Conservation (phyloP, 2,888 invertebrate genomes). For the Fragum fragum region DNA sequence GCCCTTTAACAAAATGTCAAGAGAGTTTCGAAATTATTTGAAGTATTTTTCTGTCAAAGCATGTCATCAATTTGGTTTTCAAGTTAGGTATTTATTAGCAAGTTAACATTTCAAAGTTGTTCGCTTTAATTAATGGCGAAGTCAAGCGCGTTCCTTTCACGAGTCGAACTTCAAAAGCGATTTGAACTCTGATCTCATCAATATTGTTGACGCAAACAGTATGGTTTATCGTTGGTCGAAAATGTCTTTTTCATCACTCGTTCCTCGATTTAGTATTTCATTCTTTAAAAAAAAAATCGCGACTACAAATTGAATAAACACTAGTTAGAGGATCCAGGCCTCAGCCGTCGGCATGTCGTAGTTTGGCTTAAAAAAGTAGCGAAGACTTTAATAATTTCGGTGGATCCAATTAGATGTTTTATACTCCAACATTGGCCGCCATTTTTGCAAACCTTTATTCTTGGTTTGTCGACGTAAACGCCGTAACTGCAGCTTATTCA, state of each 20-base stretch:
- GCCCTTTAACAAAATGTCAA: slow-evolving; percentile 20
- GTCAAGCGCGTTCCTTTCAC: slow-evolving; percentile 15
- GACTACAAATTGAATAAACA: too few species aligned
- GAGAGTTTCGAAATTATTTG: slow-evolving; percentile 15
- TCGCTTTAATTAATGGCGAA: slow-evolving; percentile 19
- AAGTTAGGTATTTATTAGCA: slow-evolving; percentile 34
- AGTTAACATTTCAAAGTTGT: slow-evolving; percentile 19
- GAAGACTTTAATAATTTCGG: too few species aligned
- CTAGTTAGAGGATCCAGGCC: too few species aligned
- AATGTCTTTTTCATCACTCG: background rate
- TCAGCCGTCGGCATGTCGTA: too few species aligned
- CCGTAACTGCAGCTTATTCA: too few species aligned
- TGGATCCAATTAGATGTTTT: too few species aligned
- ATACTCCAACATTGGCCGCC: too few species aligned
- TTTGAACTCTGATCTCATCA: slow-evolving; percentile 24
- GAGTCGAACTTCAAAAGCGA: slow-evolving; percentile 24
- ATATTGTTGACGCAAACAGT: slow-evolving; percentile 28
- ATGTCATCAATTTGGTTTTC: slow-evolving; percentile 21
- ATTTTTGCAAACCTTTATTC: too few species aligned
- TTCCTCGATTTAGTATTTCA: too few species aligned
- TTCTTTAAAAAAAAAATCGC: too few species aligned
- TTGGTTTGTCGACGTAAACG: too few species aligned
- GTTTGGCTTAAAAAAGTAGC: too few species aligned
- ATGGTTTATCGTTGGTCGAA: slow-evolving; percentile 1
- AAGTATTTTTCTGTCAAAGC: slow-evolving; percentile 24